Conservation (phyloP, 2,113 vertebrate species). For the Neolamprologus toae region DNA sequence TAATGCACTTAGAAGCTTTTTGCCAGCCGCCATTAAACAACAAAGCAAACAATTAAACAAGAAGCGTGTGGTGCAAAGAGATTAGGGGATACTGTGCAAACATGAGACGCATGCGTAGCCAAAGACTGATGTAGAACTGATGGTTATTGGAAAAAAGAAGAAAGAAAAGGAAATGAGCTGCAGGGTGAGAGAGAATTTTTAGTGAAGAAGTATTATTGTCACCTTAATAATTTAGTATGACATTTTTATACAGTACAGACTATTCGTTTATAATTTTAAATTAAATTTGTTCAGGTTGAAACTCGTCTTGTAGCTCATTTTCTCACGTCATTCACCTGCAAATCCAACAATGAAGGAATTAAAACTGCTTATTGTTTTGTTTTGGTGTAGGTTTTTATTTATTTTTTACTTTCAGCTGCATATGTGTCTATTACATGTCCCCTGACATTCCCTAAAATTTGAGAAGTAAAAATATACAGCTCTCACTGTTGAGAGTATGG, state of each 20-base stretch:
- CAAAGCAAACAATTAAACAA: not conserved
- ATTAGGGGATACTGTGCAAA: not conserved
- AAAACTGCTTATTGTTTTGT: not conserved
- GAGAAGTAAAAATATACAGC: not conserved
- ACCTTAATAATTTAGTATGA: not conserved
- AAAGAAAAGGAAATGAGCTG: not conserved
- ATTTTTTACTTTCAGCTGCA: not conserved
- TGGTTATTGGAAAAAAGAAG: not conserved
- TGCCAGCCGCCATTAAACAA: not conserved
- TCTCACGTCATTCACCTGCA: not conserved
- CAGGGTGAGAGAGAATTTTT: not conserved
- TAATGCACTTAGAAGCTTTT: not conserved
- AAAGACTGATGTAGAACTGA: not conserved
- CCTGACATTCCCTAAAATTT: not conserved
- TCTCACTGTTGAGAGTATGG: not conserved
- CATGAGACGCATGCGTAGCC: not conserved
- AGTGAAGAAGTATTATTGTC: not conserved
- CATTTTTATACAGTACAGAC: not conserved
- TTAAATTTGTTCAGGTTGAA: not conserved
- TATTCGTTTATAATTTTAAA: not conserved
- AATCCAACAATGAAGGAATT: not conserved
- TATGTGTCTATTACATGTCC: rapidly evolving
- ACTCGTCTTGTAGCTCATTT: not conserved
- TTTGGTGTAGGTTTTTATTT: not conserved
- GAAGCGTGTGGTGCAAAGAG: not conserved